Conservation (phyloP, 2,888 invertebrate genomes). For the Psylliodes chrysocephalus region DNA sequence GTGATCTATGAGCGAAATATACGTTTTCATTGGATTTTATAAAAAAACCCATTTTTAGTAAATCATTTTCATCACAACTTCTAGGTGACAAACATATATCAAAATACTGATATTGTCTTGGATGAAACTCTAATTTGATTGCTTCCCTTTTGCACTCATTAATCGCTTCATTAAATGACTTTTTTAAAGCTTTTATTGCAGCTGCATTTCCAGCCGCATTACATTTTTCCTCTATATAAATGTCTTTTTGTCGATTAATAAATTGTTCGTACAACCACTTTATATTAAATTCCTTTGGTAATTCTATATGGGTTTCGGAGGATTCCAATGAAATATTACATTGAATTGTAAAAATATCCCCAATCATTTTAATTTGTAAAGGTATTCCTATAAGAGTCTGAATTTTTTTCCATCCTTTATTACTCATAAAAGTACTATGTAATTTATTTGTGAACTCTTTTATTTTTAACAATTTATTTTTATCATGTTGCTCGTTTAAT, state of each 20-base stretch:
- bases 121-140: not conserved
- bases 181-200: not conserved
- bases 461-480: not conserved
- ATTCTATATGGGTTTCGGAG: no score
- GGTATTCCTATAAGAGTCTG: slow-evolving; percentile 15
- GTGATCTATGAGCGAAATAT: slow-evolving; percentile 17
- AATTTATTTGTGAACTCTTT: not conserved
- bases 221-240: slow-evolving; percentile 18
- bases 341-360: slow-evolving; percentile 12
- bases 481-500: not conserved
- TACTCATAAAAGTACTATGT: not conserved
- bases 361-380: slow-evolving; percentile 26
- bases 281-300: slow-evolving; percentile 2
- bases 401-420: not conserved
- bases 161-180: slow-evolving; percentile 5
- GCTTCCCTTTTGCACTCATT: not conserved
- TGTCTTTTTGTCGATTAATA: slow-evolving; percentile 20
- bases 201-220: slow-evolving; percentile 6
- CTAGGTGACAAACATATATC: not conserved
- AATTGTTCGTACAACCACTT: slow-evolving; percentile 16
- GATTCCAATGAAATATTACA: no score
- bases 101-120: not conserved
- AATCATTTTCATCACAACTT: not conserved
- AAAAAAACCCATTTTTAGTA: slow-evolving; percentile 20
- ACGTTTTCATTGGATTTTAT: not conserved